These are phyloP conservation scores for Pocillopora meandrina DNA, from an alignment of 92 coral and sea anemone species.

Conservation along the genomic window DNA sequence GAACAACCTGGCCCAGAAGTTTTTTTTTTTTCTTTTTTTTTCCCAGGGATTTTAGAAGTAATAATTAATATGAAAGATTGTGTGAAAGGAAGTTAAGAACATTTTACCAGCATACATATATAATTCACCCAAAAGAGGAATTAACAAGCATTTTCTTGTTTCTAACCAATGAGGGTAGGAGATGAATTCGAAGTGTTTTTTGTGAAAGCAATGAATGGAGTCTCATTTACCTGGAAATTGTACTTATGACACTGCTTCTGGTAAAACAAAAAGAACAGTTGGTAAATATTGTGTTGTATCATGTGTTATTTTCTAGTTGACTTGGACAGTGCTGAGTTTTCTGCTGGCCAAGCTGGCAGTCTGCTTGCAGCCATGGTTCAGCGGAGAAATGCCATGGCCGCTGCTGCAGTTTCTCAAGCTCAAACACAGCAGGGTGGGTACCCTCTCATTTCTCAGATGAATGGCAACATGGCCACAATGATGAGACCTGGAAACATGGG, in stretches of 20 bases:
- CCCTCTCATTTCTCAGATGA: slow-evolving; percentile 68
- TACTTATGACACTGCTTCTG: neutral
- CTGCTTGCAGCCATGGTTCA: slow-evolving; percentile 83
- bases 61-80: no score
- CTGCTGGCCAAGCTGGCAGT: slow-evolving; percentile 86
- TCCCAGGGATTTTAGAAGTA: no score
- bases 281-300: neutral
- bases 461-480: slow-evolving; percentile 80
- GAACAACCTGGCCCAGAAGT: no score
- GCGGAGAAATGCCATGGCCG: slow-evolving; percentile 77
- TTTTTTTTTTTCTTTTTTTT: no score
- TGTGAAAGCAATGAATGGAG: no score
- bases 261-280: neutral
- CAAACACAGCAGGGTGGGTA: slow-evolving; percentile 67
- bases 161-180: no score
- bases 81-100: no score
- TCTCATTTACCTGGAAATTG: neutral
- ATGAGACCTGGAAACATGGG: slow-evolving; percentile 69
- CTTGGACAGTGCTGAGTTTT: slow-evolving; percentile 70
- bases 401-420: slow-evolving; percentile 57
- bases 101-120: no score
- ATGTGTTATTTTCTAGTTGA: slow-evolving; percentile 22
- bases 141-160: no score
- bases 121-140: no score
- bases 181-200: no score